Base-by-base conservation (phyloP, 2,888 invertebrate species). In the Drosophila prostipennis region DNA sequence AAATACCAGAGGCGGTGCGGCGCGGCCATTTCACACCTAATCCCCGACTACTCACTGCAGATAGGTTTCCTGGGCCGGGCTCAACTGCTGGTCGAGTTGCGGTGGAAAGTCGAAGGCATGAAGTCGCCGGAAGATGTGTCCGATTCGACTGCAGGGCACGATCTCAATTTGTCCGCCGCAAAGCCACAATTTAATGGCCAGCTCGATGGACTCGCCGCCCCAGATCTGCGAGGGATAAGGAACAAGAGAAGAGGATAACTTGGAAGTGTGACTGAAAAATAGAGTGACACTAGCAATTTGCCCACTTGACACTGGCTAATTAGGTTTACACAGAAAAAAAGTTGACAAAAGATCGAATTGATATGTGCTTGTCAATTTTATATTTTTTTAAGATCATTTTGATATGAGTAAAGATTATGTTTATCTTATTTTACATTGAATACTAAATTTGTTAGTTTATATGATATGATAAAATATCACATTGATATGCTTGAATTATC, bases 131-230 rank as follows among this genome's bases (percentile, higher is more conserved):
- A 92, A 92, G 54, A 92, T 89, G 83, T 92, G 92, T 61, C 92
- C 92, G 48, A 92, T 88, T 59, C 92, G 87, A 70, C 92, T 92
- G 82, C 92, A 92, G 63, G 92, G 92, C 64, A 91, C 90, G 76
- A 92, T 90, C 87, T 91, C 91, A 80, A 92, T 90, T 87, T 91
- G 90, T 58, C 92, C 92, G 52, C 92, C 92, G 78, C 92, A 93
- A 81, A 92, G 87, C 92, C 92, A 92, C 76, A 90, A 74, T 79
- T 92, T 91, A 78, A 92, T 89, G 74, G 92, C 89, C 80, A 92
- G 86, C 83, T 92, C 92, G 79, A 91, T 89, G 76, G 92, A 91
- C 85, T 92, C 92, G 39, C 90, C 91, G 74, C 92, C 92, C 92
- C 92, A 92, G 64, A 91, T 88, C 90, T 91, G 65, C 64, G 56